These are phyloP conservation scores for Tribolium freemani DNA, from an alignment of 2,888 invertebrate genomes.

Conservation along the genomic window DNA sequence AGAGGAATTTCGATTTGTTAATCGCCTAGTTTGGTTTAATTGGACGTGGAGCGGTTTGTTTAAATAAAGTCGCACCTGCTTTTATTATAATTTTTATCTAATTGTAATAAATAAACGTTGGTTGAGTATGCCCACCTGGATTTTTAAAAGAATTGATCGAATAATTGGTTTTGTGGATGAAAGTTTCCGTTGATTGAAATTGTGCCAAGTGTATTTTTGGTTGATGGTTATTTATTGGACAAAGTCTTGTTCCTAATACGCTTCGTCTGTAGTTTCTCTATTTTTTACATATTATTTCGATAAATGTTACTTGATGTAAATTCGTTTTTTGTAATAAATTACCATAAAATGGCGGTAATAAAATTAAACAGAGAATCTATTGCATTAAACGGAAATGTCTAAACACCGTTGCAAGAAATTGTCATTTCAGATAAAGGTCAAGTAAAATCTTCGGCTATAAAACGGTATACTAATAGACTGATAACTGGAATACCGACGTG, in stretches of 20 bases:
- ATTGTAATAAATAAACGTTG: slow-evolving; percentile 1
- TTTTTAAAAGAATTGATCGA: slow-evolving; percentile 19
- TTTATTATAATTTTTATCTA: slow-evolving; percentile 10
- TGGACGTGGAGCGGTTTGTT: not conserved
- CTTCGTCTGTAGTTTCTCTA: slow-evolving; percentile 18
- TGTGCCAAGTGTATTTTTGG: slow-evolving; percentile 3
- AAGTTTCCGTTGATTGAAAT: slow-evolving; percentile 32
- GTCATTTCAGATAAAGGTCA: slow-evolving; percentile 56
- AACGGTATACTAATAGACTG: slow-evolving; percentile 42
- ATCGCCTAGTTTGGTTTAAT: not conserved
- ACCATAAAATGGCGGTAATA: slow-evolving; percentile 29
- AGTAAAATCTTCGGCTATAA: slow-evolving; percentile 53
- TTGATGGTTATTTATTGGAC: slow-evolving; percentile 28
- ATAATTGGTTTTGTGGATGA: not conserved
- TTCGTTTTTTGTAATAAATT: slow-evolving; percentile 30
- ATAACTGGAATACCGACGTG: slow-evolving; percentile 29
- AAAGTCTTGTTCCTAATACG: slow-evolving; percentile 21
- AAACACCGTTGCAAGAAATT: slow-evolving; percentile 41
- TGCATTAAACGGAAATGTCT: slow-evolving; percentile 34
- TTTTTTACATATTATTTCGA: slow-evolving; percentile 25
- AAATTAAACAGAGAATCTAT: slow-evolving; percentile 19
- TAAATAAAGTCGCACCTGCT: slow-evolving; percentile 16
- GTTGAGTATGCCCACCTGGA: slow-evolving; percentile 6
- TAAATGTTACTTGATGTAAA: slow-evolving; percentile 32
- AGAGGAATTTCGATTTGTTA: too few relatives aligned